Base-by-base conservation (phyloP, 2,797 vertebrate species). In the Australoheros facetus region DNA sequence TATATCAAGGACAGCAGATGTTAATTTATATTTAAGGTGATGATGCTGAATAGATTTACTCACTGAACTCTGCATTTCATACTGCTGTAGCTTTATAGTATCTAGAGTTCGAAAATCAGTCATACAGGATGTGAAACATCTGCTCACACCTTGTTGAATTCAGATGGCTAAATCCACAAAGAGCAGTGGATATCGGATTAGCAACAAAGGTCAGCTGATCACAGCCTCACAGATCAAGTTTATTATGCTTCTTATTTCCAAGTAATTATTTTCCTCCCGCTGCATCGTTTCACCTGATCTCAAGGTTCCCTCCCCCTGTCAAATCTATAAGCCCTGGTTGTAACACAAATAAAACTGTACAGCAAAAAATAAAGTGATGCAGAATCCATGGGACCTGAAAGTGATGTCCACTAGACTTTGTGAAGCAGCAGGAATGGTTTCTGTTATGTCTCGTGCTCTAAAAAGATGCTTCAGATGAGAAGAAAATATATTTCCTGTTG, bases 51-150 rank as follows among this genome's bases (percentile, higher is more conserved):
- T 64, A 45, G 23, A 64, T 48, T 66, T 39, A 19, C 39, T 66
- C 21, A 66, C 26, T 0, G 0, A 66, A 28, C 26, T 28, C 23
- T 45, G 17, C 23, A 9, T 42, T 42, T 13, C 12, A 13, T 4
- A 12, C 12, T 4, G 4, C 28, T 30, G 28, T 30, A 4, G 4
- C 14, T 66, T 64, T 45, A 6, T 28, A 16, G 34, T 0, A 0
- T 17, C 39, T 23, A 66, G 8, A 28, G 39, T 45, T 45, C 21
- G 60, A 45, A 64, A 45, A 45, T 64, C 60, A 64, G 21, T 37
- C 0, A 16, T 17, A 37, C 4, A 42, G 59, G 21, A 42, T 7
- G 23, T 42, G 59, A 64, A 64, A 64, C 60, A 26, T 64, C 21
- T 26, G 2, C 21, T 45, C 17, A 45, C 6, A 26, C 0, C 3